phyloP scores from a whole-genome alignment of 1,140 invertebrate genomes.

The Helicoverpa zea region DNA sequence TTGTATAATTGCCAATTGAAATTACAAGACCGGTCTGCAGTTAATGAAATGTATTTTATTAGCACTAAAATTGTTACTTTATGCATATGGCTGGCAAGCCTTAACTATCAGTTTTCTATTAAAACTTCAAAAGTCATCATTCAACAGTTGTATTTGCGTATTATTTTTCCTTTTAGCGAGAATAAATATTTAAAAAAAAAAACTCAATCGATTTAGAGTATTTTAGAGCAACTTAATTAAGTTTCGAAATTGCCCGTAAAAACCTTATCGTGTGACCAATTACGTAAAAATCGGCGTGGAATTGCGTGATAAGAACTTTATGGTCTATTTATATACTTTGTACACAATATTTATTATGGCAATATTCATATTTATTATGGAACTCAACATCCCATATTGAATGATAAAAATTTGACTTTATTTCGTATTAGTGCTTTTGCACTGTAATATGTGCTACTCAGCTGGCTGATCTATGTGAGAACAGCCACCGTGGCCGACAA shows the following conservation, averaged over 20 bases:
- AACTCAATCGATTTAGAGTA: too few relatives aligned
- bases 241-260: constrained; percentile 18
- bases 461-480: too few relatives aligned
- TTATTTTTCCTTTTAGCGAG: too few relatives aligned
- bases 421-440: too few relatives aligned
- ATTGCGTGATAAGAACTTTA: constrained; percentile 2
- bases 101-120: constrained; percentile 5
- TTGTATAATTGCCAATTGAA: background rate
- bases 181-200: too few relatives aligned
- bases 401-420: too few relatives aligned
- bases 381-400: too few relatives aligned
- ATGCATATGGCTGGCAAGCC: background rate
- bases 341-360: background rate
- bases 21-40: background rate
- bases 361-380: too few relatives aligned
- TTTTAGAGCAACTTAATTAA: background rate
- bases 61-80: background rate
- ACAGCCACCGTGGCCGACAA: too few relatives aligned
- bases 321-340: constrained; percentile 2
- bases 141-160: too few relatives aligned
- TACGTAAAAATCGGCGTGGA: background rate
- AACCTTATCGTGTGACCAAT: constrained; percentile 36
- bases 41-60: constrained; percentile 12
- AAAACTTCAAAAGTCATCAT: background rate
- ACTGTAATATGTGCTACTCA: too few relatives aligned